phyloP scores from a whole-genome alignment of 2,888 invertebrate species.

The Caenorhabditis sinica region DNA sequence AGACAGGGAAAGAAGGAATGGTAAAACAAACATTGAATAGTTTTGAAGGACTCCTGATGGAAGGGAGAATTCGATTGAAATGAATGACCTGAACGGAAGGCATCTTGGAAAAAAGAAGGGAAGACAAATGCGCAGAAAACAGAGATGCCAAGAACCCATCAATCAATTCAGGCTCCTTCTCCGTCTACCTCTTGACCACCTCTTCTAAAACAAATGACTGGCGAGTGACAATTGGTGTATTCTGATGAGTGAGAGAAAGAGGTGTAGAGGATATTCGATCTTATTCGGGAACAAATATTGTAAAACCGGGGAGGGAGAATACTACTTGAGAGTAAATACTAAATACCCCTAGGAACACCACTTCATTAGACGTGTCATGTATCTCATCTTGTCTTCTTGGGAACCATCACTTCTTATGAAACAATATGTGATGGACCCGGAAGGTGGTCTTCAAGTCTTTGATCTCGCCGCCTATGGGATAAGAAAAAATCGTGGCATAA shows the following conservation, averaged over 20 bases:
- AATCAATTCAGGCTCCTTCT: conserved; percentile 47
- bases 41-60: conserved; percentile 42
- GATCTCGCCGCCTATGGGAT: conserved; percentile 15
- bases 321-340: conserved; percentile 41
- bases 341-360: conserved; percentile 5
- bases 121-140: conserved; percentile 41
- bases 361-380: conserved; percentile 27
- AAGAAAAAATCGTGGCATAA: conserved; percentile 22
- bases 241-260: not conserved
- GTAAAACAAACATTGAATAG: conserved; percentile 47
- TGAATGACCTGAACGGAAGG: conserved; percentile 17
- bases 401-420: not conserved
- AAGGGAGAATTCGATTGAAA: conserved; percentile 25
- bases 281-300: conserved; percentile 45
- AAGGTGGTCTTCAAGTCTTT: conserved; percentile 20
- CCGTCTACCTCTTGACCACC: conserved; percentile 28
- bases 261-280: conserved; percentile 48
- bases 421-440: conserved; percentile 34
- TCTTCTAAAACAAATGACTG: conserved; percentile 54
- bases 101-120: not conserved
- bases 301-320: not conserved
- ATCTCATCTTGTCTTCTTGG: conserved; percentile 21
- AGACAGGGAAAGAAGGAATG: conserved; percentile 17
- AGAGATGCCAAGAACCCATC: conserved; percentile 37
- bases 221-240: conserved; percentile 56